Evolutionary conservation across 2,888 invertebrate species (phyloP).

Genomic region (Aphrophora alni): DNA sequence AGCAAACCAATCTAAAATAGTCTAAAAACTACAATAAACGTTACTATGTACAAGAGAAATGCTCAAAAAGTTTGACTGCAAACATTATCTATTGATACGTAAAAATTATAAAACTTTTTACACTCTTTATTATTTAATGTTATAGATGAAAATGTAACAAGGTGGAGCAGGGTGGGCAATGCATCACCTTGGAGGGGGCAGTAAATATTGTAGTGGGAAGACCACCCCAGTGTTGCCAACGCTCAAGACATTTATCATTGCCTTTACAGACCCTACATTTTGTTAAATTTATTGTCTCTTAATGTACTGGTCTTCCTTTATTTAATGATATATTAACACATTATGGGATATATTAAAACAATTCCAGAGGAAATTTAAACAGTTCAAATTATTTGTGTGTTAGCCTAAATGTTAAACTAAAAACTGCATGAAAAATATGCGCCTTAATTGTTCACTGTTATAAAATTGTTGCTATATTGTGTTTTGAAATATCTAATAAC

Average conservation of each 20-base stretch:
- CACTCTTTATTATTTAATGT: not conserved
- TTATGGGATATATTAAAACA: not conserved
- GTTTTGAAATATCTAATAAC: no score
- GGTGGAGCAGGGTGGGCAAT: not conserved
- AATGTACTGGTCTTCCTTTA: not conserved
- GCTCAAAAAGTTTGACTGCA: no score
- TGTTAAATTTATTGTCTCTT: constrained; percentile 2
- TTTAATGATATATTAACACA: not conserved
- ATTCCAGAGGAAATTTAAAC: not conserved
- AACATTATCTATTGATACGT: no score
- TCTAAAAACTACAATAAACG: no score
- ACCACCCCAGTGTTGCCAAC: not conserved
- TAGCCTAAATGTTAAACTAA: no score
- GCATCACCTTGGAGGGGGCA: not conserved
- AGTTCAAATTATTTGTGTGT: not conserved
- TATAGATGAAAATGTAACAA: not conserved
- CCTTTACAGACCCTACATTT: not conserved
- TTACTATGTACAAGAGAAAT: no score
- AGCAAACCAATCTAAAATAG: no score
- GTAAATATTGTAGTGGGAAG: not conserved
- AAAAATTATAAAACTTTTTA: not conserved
- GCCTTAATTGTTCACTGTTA: no score
- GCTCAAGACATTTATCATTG: not conserved
- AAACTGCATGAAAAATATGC: no score
- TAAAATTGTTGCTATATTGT: no score